Conservation (phyloP, 2,797 vertebrate species). For the Sebastes baramenuke region DNA sequence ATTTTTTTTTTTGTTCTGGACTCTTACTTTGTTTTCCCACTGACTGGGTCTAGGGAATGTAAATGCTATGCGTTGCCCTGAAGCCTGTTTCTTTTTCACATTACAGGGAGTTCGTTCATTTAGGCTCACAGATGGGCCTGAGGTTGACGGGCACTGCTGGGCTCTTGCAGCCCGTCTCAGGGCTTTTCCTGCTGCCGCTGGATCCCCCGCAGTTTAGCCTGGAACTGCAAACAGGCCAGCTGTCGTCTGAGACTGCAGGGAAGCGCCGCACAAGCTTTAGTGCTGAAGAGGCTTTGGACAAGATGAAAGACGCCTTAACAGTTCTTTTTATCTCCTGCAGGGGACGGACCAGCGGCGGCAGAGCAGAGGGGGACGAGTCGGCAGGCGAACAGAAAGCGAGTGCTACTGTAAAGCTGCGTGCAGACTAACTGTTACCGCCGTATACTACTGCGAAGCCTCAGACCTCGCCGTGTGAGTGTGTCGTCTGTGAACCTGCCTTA, state of each 20-base stretch:
- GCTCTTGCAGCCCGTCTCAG: background rate
- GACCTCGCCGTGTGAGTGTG: background rate
- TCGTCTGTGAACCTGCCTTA: conserved; percentile 10
- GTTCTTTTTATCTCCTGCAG: conserved; percentile 28
- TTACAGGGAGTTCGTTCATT: conserved; percentile 10
- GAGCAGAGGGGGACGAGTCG: conserved; percentile 3
- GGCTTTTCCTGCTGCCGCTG: conserved; percentile 11
- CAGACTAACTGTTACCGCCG: background rate
- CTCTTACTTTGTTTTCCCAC: background rate
- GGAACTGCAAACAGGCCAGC: conserved; percentile 41
- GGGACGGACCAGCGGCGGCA: background rate
- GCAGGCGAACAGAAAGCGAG: background rate
- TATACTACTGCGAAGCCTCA: conserved; percentile 1
- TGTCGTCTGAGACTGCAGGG: conserved; percentile 40
- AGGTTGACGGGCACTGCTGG: conserved; percentile 35
- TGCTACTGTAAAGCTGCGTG: background rate
- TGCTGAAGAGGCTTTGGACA: conserved; percentile 1
- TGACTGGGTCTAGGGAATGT: background rate
- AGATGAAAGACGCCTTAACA: conserved; percentile 13
- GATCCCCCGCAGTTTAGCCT: conserved; percentile 37
- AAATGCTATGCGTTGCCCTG: background rate
- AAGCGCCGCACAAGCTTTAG: conserved; percentile 1
- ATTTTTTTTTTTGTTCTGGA: no score
- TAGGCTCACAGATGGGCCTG: conserved; percentile 15
- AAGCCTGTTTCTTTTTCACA: conserved; percentile 4